phyloP scores from a whole-genome alignment of 2,113 vertebrate genomes.

The Cyanoderma ruficeps region DNA sequence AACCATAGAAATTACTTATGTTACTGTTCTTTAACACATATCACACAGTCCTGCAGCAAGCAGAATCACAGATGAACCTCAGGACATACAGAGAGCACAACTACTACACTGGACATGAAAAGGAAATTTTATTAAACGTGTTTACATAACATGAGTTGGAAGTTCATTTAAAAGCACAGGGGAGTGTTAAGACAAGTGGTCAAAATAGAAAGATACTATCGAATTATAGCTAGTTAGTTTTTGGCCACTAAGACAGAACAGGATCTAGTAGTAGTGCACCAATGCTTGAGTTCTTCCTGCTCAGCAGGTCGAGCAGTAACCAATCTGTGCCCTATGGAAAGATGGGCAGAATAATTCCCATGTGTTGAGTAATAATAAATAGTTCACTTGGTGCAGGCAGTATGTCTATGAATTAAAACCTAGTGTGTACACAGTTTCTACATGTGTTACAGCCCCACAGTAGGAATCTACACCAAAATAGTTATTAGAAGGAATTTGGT shows the following conservation, averaged over 20 bases:
- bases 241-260: slow-evolving; percentile 84
- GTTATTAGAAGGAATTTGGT: slow-evolving; percentile 88
- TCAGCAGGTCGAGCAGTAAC: slow-evolving; percentile 82
- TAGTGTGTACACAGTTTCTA: slow-evolving; percentile 88
- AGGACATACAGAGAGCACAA: slow-evolving; percentile 75
- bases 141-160: slow-evolving; percentile 86
- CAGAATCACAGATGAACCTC: slow-evolving; percentile 38
- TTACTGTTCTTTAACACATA: slow-evolving; percentile 47
- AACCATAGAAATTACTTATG: slow-evolving; percentile 35
- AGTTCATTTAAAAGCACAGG: slow-evolving; percentile 88
- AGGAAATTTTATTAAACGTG: slow-evolving; percentile 91
- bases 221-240: slow-evolving; percentile 82
- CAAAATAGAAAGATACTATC: slow-evolving; percentile 83
- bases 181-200: slow-evolving; percentile 86
- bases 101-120: slow-evolving; percentile 86
- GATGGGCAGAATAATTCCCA: slow-evolving; percentile 80
- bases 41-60: slow-evolving; percentile 37
- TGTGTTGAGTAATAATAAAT: slow-evolving; percentile 83
- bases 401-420: slow-evolving; percentile 85
- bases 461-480: slow-evolving; percentile 90
- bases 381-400: slow-evolving; percentile 87
- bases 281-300: slow-evolving; percentile 84
- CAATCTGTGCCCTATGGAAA: slow-evolving; percentile 74
- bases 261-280: slow-evolving; percentile 85
- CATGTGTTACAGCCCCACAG: slow-evolving; percentile 85